Evolutionary conservation across 2,113 vertebrate genomes (phyloP), one percentile per base, ranked within the genome.

Genomic region (Larimichthys crocea): DNA sequence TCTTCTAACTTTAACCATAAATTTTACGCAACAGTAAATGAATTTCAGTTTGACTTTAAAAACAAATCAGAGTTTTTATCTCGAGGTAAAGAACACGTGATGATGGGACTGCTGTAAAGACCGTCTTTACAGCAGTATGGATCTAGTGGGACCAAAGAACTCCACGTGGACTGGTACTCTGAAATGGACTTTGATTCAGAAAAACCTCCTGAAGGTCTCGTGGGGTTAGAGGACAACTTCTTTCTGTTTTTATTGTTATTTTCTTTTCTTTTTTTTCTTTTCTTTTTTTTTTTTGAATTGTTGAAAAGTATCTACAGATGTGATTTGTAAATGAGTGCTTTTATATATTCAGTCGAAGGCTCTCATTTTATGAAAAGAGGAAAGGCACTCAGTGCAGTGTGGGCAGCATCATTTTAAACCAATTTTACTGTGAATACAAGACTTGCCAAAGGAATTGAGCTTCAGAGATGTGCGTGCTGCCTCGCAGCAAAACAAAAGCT

Each of bases 391-490:
- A 55, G 31, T 31, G 31, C 5, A 48, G 26, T 31, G 22, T 55
- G 59, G 42, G 62, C 56, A 16, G 48, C 10, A 16, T 66, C 24
- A 6, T 67, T 82, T 75, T 35, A 69, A 72, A 62, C 55, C 46
- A 59, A 4, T 74, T 60, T 59, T n/a, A 84, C 80, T 89, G 83
- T 86, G 81, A 84, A 84, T 11, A 20, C 17, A 46, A 74, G 31
- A 44, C 62, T 46, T 53, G 26, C 63, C 60, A 71, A 78, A 79
- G 60, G 68, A 66, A 3, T 20, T 44, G 0, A 14, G 53, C 52
- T 80, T 5, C 22, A 49, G 76, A 68, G 59, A 65, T n/a, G 2
- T 40, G 35, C 35, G 29, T 1, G 22, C 50, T 69, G 49, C 62
- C 64, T 78, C 2, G 4, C 49, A 74, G 67, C 69, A 46, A 48